Evolutionary conservation across 2,113 vertebrate species (phyloP).

Genomic region (Chrysemys picta): DNA sequence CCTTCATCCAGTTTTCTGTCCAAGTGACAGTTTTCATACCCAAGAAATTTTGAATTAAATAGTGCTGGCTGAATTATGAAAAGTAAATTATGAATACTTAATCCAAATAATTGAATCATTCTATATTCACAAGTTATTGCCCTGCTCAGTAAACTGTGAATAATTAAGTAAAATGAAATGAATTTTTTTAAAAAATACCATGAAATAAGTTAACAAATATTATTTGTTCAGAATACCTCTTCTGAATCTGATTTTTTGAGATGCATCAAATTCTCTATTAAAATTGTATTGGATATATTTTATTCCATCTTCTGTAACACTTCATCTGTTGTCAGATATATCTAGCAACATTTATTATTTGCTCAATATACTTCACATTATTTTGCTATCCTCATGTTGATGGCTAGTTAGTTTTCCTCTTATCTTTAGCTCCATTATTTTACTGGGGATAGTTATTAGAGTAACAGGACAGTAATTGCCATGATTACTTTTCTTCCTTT

Average conservation of each 20-base stretch:
- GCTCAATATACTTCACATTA: background rate
- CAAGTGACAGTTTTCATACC: background rate
- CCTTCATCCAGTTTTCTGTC: constrained; percentile 20
- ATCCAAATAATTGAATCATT: constrained; percentile 52
- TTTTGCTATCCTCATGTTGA: constrained; percentile 1
- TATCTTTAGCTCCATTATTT: background rate
- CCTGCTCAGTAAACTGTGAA: background rate
- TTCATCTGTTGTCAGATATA: background rate
- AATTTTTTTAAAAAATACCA: constrained; percentile 12
- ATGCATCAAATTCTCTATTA: constrained; percentile 10
- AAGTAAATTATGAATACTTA: constrained; percentile 45
- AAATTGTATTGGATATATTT: background rate
- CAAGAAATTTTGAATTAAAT: constrained; percentile 38
- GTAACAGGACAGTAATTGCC: no score
- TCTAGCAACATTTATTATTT: background rate
- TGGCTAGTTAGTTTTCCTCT: background rate
- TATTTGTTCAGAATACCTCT: background rate
- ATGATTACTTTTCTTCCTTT: no score
- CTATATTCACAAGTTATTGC: constrained; percentile 46
- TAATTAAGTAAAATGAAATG: constrained; percentile 41
- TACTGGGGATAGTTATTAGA: background rate
- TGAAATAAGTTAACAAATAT: constrained; percentile 42
- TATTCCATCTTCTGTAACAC: background rate
- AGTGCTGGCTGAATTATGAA: constrained; percentile 33
- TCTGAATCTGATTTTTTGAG: constrained; percentile 31